Evolutionary conservation across 2,888 invertebrate genomes (phyloP).

Genomic region (Cephus rjabovi): DNA sequence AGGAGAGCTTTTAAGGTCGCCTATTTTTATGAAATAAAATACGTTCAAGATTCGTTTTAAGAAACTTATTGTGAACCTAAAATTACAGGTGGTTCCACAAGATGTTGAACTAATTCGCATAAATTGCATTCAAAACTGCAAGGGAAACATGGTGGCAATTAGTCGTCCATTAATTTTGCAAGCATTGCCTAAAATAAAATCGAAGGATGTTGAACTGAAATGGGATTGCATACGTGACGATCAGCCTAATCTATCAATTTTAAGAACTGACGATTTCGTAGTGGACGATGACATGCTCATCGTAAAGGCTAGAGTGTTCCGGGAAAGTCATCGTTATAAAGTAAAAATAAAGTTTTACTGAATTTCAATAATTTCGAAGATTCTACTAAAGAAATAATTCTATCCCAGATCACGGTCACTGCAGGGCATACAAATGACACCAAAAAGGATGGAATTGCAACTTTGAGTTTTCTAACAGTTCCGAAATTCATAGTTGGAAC

Average conservation of each 20-base stretch:
- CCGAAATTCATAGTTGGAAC: constrained; percentile 8
- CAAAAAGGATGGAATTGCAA: constrained; percentile 6
- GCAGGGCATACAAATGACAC: constrained; percentile 2
- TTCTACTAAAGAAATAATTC: background rate
- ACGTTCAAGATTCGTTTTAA: too few relatives aligned
- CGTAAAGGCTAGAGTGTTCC: too few relatives aligned
- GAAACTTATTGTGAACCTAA: too few relatives aligned
- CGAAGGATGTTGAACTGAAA: too few relatives aligned
- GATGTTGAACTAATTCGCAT: constrained; percentile 11
- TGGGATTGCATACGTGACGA: too few relatives aligned
- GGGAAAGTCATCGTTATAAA: too few relatives aligned
- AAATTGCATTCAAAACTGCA: constrained; percentile 18
- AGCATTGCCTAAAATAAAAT: constrained; percentile 8
- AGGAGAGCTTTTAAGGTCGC: too few relatives aligned
- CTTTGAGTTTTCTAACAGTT: constrained; percentile 5
- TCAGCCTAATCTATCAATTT: too few relatives aligned
- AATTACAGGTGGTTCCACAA: constrained; percentile 8
- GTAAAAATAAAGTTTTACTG: background rate
- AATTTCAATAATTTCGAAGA: background rate
- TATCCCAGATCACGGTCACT: constrained; percentile 15
- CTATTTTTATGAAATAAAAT: too few relatives aligned
- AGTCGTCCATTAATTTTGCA: constrained; percentile 12
- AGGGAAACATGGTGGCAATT: constrained; percentile 13
- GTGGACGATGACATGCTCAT: too few relatives aligned
- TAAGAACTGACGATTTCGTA: too few relatives aligned